Percentiles rank a stretch among this genome's conserved stretches.
Evolutionary conservation across 2,888 invertebrate species (phyloP).

Genomic region (Brachypterus glaber): DNA sequence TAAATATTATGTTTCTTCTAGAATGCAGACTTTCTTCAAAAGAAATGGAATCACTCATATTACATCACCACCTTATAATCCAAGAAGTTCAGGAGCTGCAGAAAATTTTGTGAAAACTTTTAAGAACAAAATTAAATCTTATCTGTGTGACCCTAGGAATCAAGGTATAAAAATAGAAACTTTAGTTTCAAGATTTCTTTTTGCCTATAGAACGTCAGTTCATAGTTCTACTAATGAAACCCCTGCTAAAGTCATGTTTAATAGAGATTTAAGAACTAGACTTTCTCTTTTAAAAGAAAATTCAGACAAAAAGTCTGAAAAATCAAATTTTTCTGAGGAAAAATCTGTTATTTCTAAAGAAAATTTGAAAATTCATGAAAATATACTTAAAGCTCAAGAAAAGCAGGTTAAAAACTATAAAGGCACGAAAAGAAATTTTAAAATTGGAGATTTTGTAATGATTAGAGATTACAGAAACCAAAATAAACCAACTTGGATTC

Average conservation of each 20-base stretch:
- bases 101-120: conserved; percentile 11
- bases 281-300: no score
- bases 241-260: conserved; percentile 7
- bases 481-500: conserved; percentile 12
- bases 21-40: conserved; percentile 1
- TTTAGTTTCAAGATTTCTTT: conserved; percentile 5
- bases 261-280: conserved; percentile 7
- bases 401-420: not conserved
- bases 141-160: conserved; percentile 7
- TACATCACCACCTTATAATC: conserved; percentile 10
- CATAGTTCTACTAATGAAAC: conserved; percentile 7
- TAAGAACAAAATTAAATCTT: conserved; percentile 8
- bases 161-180: not conserved
- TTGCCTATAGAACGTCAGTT: conserved; percentile 4
- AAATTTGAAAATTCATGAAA: no score
- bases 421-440: conserved; percentile 7
- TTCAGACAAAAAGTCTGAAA: no score
- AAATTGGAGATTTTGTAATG: conserved; percentile 10
- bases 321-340: no score
- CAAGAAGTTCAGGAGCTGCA: conserved; percentile 11
- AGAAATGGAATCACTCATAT: conserved; percentile 11
- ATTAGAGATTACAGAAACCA: conserved; percentile 13
- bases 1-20: no score
- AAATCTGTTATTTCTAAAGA: no score
- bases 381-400: conserved; percentile 4